Percentiles rank a stretch among this genome's conserved stretches.
phyloP scores from a whole-genome alignment of 2,888 invertebrate genomes.

The Melangyna quadrimaculata region DNA sequence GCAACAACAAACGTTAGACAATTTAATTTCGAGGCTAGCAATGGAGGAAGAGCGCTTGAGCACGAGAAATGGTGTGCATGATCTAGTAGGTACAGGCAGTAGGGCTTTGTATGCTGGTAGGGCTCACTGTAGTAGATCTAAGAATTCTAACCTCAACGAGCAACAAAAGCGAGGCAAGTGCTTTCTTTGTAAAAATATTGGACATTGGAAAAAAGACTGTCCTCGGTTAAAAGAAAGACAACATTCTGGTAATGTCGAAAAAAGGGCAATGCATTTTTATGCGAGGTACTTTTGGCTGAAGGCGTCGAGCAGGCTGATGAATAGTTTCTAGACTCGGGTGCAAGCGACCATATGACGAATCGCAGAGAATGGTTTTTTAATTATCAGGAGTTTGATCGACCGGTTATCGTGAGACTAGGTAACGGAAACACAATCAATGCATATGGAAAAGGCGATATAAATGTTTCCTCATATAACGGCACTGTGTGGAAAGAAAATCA shows the following conservation, averaged over 20 bases:
- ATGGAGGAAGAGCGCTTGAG: neutral
- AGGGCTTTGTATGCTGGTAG: neutral
- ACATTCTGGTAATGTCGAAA: neutral
- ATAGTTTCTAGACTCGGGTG: constrained; percentile 43
- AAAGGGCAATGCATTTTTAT: neutral
- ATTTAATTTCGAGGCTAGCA: neutral
- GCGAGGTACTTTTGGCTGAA: neutral
- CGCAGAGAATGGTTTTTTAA: neutral
- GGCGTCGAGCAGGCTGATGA: constrained; percentile 11
- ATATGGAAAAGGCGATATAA: constrained; percentile 61
- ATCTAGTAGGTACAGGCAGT: neutral
- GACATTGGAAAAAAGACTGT: neutral
- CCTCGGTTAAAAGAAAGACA: neutral
- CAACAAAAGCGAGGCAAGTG: neutral
- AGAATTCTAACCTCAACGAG: neutral
- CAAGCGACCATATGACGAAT: constrained; percentile 33
- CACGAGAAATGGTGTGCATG: neutral
- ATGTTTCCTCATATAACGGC: constrained; percentile 65
- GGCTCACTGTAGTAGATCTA: neutral
- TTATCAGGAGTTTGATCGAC: neutral
- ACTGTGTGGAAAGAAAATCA: constrained; percentile 62
- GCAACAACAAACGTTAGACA: neutral
- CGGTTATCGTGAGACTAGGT: constrained; percentile 25
- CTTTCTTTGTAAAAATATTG: neutral
- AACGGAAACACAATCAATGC: too few species aligned